A percentile compares a stretch with the other conserved stretches of the same genome.
Evolutionary conservation across 2,113 vertebrate genomes (phyloP).

Genomic region (Sapayoa aenigma): DNA sequence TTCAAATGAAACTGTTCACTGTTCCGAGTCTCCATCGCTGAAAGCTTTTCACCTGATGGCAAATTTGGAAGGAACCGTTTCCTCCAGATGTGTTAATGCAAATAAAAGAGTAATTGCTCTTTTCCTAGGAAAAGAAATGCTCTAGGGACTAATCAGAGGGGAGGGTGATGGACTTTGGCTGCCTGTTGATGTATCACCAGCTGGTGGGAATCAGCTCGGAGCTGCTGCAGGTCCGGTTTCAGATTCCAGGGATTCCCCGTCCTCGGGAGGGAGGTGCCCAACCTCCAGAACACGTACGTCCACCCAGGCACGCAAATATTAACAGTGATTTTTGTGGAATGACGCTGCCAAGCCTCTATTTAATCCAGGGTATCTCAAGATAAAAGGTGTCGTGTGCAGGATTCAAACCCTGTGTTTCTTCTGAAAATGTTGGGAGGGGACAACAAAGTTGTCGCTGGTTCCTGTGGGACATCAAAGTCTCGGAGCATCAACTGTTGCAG

Average conservation of each 20-base stretch:
- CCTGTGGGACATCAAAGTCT: neutral
- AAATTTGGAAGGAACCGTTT: neutral
- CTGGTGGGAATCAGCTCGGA: neutral
- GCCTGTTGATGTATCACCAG: neutral
- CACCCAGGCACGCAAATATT: accelerated
- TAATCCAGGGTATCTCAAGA: neutral
- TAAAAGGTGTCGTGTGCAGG: neutral
- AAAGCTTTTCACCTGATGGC: neutral
- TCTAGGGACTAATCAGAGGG: neutral
- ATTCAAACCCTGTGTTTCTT: neutral
- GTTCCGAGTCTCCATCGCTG: neutral
- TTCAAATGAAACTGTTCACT: neutral
- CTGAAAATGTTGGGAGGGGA: neutral
- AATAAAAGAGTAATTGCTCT: neutral
- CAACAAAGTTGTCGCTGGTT: neutral
- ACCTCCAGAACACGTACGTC: accelerated
- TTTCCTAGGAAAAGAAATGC: neutral
- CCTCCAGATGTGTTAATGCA: neutral
- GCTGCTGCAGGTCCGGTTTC: neutral
- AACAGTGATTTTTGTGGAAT: neutral
- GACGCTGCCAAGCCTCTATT: neutral
- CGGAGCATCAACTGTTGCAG: neutral
- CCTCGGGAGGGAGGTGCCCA: neutral
- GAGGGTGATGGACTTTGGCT: neutral
- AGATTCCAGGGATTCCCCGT: neutral